These are phyloP conservation scores for Callopanchax toddi DNA, from an alignment of 2,113 vertebrate species.

Conservation along the genomic window DNA sequence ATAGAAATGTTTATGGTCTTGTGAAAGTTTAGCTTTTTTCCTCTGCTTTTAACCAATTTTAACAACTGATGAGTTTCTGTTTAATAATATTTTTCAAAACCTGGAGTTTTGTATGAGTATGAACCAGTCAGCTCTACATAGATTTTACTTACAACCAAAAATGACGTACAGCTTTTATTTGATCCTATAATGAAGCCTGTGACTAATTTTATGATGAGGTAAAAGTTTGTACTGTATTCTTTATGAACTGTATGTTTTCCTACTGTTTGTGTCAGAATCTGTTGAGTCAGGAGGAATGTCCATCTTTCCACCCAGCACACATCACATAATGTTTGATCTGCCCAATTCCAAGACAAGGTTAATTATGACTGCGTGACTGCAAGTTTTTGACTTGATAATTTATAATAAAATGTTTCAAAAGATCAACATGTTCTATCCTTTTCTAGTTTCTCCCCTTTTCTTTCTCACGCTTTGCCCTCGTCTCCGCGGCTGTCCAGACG, in stretches of 20 bases:
- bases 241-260: neutral
- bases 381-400: conserved; percentile 45
- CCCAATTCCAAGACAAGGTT: conserved; percentile 43
- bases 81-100: neutral
- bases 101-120: neutral
- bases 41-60: neutral
- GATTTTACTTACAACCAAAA: neutral
- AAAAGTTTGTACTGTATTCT: conserved; percentile 3
- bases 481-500: conserved; percentile 26
- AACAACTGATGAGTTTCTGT: neutral
- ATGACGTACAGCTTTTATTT: neutral
- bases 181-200: neutral
- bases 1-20: neutral
- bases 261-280: neutral
- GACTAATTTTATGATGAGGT: neutral
- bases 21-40: neutral
- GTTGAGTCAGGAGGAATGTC: neutral
- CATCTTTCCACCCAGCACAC: neutral
- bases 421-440: neutral
- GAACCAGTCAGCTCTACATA: no score
- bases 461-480: neutral
- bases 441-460: neutral
- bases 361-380: conserved; percentile 24
- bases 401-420: conserved; percentile 57
- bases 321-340: conserved; percentile 1